A percentile compares a stretch with the other conserved stretches of the same genome.
Conservation (phyloP, 2,797 vertebrate genomes). For the Oceanodroma leucorhoa region DNA sequence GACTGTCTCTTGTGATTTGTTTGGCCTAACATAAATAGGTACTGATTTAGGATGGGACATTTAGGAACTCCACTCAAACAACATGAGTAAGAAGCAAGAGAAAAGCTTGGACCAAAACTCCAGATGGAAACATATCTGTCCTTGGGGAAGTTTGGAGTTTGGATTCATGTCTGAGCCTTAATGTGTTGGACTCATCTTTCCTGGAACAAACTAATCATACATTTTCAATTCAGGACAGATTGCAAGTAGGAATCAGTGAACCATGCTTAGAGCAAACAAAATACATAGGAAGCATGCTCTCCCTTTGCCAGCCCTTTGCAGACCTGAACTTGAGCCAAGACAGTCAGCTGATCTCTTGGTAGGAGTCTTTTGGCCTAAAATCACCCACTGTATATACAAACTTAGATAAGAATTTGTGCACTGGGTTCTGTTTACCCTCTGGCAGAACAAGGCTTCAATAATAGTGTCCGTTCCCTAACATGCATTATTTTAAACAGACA, state of each 20-base stretch:
- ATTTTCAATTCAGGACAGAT: background rate
- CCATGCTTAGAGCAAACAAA: background rate
- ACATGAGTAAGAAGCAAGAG: background rate
- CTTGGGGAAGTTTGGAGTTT: background rate
- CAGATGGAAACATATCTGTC: background rate
- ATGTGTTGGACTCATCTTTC: background rate
- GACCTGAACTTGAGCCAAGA: background rate
- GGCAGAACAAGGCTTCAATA: background rate
- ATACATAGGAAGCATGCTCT: background rate
- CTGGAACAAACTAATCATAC: background rate
- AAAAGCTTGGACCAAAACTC: background rate
- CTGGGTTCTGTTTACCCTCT: background rate
- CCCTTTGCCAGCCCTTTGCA: conserved; percentile 5
- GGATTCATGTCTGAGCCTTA: background rate
- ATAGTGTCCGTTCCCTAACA: background rate
- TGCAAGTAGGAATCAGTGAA: background rate
- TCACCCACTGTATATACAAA: background rate
- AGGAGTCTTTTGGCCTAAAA: background rate
- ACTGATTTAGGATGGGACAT: background rate
- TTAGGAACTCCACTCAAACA: background rate
- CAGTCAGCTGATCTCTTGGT: background rate
- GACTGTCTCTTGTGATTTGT: background rate
- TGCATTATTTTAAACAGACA: background rate
- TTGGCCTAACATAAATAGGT: background rate
- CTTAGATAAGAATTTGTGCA: background rate